Evolutionary conservation across 2,797 vertebrate species (phyloP).

Genomic region (Cirrhinus molitorella): DNA sequence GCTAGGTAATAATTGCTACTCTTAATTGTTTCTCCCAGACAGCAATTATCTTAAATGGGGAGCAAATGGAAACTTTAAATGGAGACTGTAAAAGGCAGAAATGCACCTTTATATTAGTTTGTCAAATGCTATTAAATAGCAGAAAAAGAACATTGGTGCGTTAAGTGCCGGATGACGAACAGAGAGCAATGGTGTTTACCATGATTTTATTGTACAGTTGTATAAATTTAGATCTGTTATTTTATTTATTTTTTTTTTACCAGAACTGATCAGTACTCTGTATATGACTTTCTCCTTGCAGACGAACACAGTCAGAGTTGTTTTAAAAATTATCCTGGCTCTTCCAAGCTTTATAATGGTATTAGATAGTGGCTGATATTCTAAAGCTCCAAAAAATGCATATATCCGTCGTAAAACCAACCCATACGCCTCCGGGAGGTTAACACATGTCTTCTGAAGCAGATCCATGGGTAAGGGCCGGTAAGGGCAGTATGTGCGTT

Average conservation of each 20-base stretch:
- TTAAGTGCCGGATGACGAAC: neutral
- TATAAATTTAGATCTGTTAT: neutral
- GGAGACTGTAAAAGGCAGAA: neutral
- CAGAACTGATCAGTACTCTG: neutral
- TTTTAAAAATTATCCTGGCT: too few species aligned
- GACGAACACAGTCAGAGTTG: too few species aligned
- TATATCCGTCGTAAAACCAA: too few species aligned
- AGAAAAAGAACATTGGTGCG: neutral
- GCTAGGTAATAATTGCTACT: neutral
- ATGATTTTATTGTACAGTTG: neutral
- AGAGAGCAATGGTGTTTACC: neutral
- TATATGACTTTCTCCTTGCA: too few species aligned
- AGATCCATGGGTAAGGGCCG: too few species aligned
- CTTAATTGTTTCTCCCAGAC: neutral
- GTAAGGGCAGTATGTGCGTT: too few species aligned
- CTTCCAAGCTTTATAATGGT: too few species aligned
- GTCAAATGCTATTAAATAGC: conserved; percentile 7
- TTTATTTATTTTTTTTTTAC: too few species aligned
- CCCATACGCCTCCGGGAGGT: too few species aligned
- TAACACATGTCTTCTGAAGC: too few species aligned
- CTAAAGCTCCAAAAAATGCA: too few species aligned
- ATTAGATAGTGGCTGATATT: too few species aligned
- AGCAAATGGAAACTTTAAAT: conserved; percentile 11
- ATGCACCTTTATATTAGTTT: neutral
- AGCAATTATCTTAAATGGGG: neutral